Evolutionary conservation across 2,888 invertebrate genomes (phyloP).

Genomic region (Hipparchia sbordonii): DNA sequence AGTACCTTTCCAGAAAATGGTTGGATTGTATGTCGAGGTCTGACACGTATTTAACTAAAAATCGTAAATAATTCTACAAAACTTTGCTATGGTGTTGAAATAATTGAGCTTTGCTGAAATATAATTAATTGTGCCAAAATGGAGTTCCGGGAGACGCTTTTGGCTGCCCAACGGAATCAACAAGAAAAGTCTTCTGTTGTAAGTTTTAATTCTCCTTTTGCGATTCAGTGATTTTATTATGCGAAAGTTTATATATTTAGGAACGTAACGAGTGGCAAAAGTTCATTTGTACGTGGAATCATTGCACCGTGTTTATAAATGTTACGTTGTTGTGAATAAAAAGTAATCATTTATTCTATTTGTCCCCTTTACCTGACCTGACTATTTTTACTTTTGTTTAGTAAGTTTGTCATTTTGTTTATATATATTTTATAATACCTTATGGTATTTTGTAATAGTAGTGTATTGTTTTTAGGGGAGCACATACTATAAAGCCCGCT

Average conservation of each 20-base stretch:
- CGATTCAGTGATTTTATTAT: conserved; percentile 28
- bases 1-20: conserved; percentile 82
- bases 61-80: conserved; percentile 67
- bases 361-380: conserved; percentile 7
- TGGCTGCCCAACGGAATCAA: conserved; percentile 79
- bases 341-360: not conserved
- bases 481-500: conserved; percentile 89
- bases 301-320: not conserved
- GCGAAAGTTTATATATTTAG: conserved; percentile 21
- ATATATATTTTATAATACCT: not conserved
- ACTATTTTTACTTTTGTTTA: conserved; percentile 2
- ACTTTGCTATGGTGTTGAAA: conserved; percentile 47
- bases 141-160: conserved; percentile 77
- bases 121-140: conserved; percentile 50
- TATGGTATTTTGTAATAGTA: not conserved
- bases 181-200: conserved; percentile 80
- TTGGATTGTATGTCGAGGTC: conserved; percentile 69
- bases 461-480: conserved; percentile 59
- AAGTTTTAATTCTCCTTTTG: conserved; percentile 55
- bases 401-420: not conserved
- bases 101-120: conserved; percentile 45
- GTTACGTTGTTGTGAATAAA: not conserved
- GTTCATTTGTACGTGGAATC: not conserved
- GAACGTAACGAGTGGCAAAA: conserved; percentile 1
- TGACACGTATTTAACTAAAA: conserved; percentile 78